Evolutionary conservation across 1,140 invertebrate species (phyloP).

Genomic region (Cyclargus thomasi): DNA sequence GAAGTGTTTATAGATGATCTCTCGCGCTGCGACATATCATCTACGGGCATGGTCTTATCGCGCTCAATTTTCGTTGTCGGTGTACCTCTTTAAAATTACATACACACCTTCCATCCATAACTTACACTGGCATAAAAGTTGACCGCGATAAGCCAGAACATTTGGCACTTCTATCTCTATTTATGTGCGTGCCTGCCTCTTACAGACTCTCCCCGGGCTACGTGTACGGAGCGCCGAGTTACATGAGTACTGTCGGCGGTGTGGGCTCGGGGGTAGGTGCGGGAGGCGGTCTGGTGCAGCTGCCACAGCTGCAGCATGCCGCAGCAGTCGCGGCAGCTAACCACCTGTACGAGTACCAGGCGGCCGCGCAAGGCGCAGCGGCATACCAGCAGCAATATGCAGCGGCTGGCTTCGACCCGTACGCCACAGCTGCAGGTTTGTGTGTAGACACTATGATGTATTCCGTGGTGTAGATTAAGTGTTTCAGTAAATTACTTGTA

Average conservation of each 20-base stretch:
- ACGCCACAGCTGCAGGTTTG: constrained; percentile 73
- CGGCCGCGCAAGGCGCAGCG: constrained; percentile 78
- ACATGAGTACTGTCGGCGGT: constrained; percentile 76
- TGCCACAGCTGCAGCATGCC: constrained; percentile 82
- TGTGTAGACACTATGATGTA: constrained; percentile 18
- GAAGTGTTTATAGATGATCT: constrained; percentile 37
- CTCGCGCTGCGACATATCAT: constrained; percentile 27
- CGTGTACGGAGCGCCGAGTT: constrained; percentile 81
- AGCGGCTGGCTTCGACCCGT: constrained; percentile 82
- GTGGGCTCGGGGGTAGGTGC: constrained; percentile 75
- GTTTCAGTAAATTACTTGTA: too few species aligned
- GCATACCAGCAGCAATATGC: constrained; percentile 82
- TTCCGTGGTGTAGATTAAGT: too few species aligned
- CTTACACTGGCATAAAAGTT: background rate
- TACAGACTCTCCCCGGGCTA: constrained; percentile 84
- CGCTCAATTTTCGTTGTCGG: background rate
- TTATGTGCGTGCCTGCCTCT: background rate
- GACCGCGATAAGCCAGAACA: background rate
- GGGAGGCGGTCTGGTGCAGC: constrained; percentile 76
- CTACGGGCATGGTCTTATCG: constrained; percentile 13
- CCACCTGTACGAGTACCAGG: constrained; percentile 85
- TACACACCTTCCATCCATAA: background rate
- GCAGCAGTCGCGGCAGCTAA: constrained; percentile 83
- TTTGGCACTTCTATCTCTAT: background rate
- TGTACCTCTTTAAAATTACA: background rate